Percentiles rank a stretch among this genome's conserved stretches.
These are phyloP conservation scores for Conistra vaccinii DNA, from an alignment of 2,888 invertebrate genomes.

Conservation along the genomic window DNA sequence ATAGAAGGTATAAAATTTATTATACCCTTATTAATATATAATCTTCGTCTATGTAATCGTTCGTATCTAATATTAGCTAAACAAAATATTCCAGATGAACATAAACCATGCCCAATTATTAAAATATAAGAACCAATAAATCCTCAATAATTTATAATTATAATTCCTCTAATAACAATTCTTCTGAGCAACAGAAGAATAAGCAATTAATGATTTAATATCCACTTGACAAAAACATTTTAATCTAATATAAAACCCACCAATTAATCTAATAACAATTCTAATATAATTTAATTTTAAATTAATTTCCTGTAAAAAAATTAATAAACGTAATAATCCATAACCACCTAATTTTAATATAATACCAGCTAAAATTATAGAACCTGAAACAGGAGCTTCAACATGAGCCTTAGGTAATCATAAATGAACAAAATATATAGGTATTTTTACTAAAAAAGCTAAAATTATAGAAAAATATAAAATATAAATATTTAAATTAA, in stretches of 20 bases:
- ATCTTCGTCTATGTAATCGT: conserved; percentile 90
- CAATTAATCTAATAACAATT: conserved; percentile 90
- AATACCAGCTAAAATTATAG: conserved; percentile 94
- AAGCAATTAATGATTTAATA: conserved; percentile 94
- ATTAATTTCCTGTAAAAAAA: conserved; percentile 85
- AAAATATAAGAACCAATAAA: conserved; percentile 88
- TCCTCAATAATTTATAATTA: conserved; percentile 90
- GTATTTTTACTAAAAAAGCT: conserved; percentile 93
- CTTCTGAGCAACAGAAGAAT: conserved; percentile 94
- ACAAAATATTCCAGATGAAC: conserved; percentile 93
- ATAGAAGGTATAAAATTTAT: conserved; percentile 91
- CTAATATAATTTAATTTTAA: conserved; percentile 89
- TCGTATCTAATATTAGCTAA: conserved; percentile 92
- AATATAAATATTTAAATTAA: conserved; percentile 82
- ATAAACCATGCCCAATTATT: conserved; percentile 92
- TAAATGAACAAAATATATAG: conserved; percentile 93
- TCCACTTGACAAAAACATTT: conserved; percentile 93
- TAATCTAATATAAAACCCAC: conserved; percentile 91
- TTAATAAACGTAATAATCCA: conserved; percentile 91
- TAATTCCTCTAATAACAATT: conserved; percentile 90
- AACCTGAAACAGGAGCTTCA: conserved; percentile 93
- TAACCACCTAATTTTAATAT: conserved; percentile 94
- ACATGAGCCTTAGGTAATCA: conserved; percentile 94
- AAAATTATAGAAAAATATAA: conserved; percentile 90
- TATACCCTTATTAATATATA: conserved; percentile 92